Conservation (phyloP, 2,888 invertebrate species). For the Syritta pipiens region DNA sequence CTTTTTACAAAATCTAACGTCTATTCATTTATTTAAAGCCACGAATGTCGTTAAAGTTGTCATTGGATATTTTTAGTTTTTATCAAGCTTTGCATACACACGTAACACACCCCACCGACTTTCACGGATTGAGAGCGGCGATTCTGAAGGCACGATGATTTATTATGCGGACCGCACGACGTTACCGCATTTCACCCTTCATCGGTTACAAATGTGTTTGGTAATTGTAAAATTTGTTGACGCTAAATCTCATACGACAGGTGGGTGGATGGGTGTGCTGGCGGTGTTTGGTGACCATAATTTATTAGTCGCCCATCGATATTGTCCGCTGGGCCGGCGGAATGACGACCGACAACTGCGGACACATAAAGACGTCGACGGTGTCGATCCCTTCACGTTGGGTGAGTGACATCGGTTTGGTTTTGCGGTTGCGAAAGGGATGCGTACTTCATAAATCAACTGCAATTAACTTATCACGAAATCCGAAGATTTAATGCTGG, state of each 20-base stretch:
- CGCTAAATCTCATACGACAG: constrained; percentile 66
- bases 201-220: constrained; percentile 68
- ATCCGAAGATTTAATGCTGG: constrained; percentile 71
- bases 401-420: constrained; percentile 50
- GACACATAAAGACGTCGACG: constrained; percentile 43
- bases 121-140: no score
- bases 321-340: constrained; percentile 27
- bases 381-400: constrained; percentile 35
- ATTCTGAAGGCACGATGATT: constrained; percentile 51
- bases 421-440: constrained; percentile 55
- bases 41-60: constrained; percentile 9
- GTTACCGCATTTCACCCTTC: constrained; percentile 66
- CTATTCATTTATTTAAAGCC: constrained; percentile 20
- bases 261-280: constrained; percentile 30
- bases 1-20: constrained; percentile 11
- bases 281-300: constrained; percentile 32
- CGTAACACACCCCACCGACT: no score
- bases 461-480: constrained; percentile 72
- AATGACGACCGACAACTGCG: constrained; percentile 49
- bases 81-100: no score
- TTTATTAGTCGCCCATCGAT: constrained; percentile 55
- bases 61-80: constrained; percentile 25
- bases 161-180: constrained; percentile 59
- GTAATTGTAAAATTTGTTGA: constrained; percentile 68
- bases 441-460: constrained; percentile 71